Evolutionary conservation across 2,888 invertebrate species (phyloP).

Genomic region (Tholera decimalis): DNA sequence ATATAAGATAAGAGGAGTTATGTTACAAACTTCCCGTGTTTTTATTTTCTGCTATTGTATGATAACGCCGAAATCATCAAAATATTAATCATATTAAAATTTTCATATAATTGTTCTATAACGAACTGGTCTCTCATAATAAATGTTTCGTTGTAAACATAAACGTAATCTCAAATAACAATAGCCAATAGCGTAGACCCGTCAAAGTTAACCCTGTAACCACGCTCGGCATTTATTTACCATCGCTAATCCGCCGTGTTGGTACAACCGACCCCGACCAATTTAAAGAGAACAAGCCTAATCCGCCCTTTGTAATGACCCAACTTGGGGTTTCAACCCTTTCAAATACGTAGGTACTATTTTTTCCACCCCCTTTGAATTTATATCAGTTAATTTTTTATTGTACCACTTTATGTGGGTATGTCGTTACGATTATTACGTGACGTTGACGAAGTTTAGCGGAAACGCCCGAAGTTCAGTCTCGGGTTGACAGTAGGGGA

Average conservation of each 20-base stretch:
- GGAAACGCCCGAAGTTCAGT: slow-evolving; percentile 51
- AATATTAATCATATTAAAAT: slow-evolving; percentile 20
- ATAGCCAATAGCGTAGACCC: slow-evolving; percentile 56
- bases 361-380: slow-evolving; percentile 70
- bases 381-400: slow-evolving; percentile 69
- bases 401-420: slow-evolving; percentile 55
- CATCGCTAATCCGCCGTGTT: slow-evolving; percentile 71
- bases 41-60: background rate
- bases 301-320: slow-evolving; percentile 77
- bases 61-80: background rate
- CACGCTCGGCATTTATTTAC: slow-evolving; percentile 66
- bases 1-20: background rate
- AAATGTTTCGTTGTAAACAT: slow-evolving; percentile 50
- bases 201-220: slow-evolving; percentile 61
- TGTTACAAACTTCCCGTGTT: background rate
- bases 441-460: slow-evolving; percentile 51
- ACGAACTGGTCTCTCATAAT: slow-evolving; percentile 30
- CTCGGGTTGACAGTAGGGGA: slow-evolving; percentile 42
- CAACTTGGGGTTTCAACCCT: slow-evolving; percentile 71
- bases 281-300: slow-evolving; percentile 78
- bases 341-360: slow-evolving; percentile 58
- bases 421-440: slow-evolving; percentile 58
- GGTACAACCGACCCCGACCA: slow-evolving; percentile 69
- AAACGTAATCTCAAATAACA: slow-evolving; percentile 58
- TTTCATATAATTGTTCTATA: slow-evolving; percentile 35